Evolutionary conservation across 2,797 vertebrate genomes (phyloP).

Genomic region (Rhinoraja longicauda): DNA sequence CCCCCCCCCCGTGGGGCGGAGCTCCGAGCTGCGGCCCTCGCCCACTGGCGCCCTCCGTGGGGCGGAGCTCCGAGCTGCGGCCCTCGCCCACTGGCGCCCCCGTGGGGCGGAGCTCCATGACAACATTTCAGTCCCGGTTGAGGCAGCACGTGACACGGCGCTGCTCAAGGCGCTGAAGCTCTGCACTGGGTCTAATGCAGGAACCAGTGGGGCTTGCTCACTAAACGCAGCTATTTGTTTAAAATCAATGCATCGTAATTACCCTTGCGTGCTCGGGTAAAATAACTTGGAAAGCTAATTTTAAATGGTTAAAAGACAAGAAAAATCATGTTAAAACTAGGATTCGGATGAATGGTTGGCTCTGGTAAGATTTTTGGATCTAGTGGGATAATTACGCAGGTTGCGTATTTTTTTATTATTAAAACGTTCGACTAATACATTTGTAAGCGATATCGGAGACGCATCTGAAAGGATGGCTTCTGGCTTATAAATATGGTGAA

Average conservation of each 20-base stretch:
- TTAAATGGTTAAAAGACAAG: not conserved
- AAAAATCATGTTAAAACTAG: not conserved
- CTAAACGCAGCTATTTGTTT: not conserved
- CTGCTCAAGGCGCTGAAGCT: not conserved
- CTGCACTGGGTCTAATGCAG: not conserved
- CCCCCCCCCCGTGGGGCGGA: too few relatives aligned
- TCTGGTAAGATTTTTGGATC: constrained; percentile 1
- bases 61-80: too few relatives aligned
- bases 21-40: too few relatives aligned
- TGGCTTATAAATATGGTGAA: constrained; percentile 64
- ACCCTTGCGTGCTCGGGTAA: not conserved
- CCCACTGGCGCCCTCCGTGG: too few relatives aligned
- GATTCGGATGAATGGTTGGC: not conserved
- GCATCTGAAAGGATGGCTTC: not conserved
- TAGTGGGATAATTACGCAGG: not conserved
- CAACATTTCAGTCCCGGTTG: constrained; percentile 18
- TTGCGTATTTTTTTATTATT: not conserved
- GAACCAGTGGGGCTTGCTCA: not conserved
- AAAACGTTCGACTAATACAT: not conserved
- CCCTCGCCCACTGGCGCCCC: too few relatives aligned
- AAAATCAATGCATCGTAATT: not conserved
- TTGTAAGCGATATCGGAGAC: not conserved
- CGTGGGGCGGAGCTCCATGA: too few relatives aligned
- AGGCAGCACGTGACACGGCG: not conserved
- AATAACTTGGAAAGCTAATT: not conserved